These are phyloP conservation scores for Lamprologus sp. DNA, from an alignment of 2,113 vertebrate species.

Conservation along the genomic window DNA sequence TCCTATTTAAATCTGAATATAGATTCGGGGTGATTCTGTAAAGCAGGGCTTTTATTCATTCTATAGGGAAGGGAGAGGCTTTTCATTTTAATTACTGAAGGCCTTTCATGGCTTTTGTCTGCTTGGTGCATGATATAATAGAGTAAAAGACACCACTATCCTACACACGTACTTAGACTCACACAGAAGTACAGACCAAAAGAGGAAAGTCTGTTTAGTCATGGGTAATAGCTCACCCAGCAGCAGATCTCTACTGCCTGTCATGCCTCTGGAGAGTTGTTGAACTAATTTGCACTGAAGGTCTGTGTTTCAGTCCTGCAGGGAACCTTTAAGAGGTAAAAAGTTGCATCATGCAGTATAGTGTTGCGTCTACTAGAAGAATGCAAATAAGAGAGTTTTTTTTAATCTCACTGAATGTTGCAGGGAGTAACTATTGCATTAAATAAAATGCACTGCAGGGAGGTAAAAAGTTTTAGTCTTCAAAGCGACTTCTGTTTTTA, in stretches of 20 bases:
- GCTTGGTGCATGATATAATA: conserved; percentile 27
- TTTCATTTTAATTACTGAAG: conserved; percentile 51
- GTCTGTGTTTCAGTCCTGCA: background rate
- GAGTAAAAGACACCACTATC: background rate
- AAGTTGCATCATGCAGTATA: background rate
- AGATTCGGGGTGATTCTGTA: conserved; percentile 17
- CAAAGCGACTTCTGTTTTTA: background rate
- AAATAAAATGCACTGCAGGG: background rate
- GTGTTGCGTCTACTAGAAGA: background rate
- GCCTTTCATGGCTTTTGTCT: conserved; percentile 38
- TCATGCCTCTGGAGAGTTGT: conserved; percentile 17
- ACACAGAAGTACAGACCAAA: background rate
- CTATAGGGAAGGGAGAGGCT: conserved; percentile 28
- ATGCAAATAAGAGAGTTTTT: background rate
- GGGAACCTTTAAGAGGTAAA: background rate
- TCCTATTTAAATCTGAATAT: background rate
- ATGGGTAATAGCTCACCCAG: conserved; percentile 32
- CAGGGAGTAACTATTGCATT: background rate
- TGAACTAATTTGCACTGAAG: conserved; percentile 31
- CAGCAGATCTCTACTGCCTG: conserved; percentile 23
- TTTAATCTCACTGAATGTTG: background rate
- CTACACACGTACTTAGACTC: background rate
- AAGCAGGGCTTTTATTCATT: conserved; percentile 29
- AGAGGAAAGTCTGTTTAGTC: conserved; percentile 25
- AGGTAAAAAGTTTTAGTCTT: background rate